Evolutionary conservation across 2,113 vertebrate genomes (phyloP), one percentile per base, ranked within the genome.

Genomic region (Phodopus roborovskii): DNA sequence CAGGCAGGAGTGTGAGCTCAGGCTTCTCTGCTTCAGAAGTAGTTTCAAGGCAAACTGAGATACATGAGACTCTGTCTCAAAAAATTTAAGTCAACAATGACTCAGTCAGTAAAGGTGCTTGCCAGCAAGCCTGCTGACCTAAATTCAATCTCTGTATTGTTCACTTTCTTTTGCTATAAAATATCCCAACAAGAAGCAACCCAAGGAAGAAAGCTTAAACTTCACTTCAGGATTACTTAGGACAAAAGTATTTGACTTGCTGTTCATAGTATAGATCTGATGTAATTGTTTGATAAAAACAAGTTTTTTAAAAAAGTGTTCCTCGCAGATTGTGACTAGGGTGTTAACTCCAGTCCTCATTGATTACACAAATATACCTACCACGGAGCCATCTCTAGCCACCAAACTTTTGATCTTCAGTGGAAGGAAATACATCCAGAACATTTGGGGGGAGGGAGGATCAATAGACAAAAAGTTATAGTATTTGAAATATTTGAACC

Each of bases 221-320:
- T 79, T 88, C 81, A 88, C 78, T 82, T 82, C 33, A 75, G 58
- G 56, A 36, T 83, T 87, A 75, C 58, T 16, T 91, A 77, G 82
- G 36, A 36, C 58, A 60, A 77, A 56, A 81, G 36, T 87, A 42
- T 48, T 74, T 91, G 22, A 48, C n/a, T 81, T 68, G 22, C 75
- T 66, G 64, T 19, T 85, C 26, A 64, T 16, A 39, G n/a, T 64
- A 30, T 36, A 85, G 17, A 64, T 33, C 45, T 66, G 45, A 85
- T 68, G 45, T 45, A 94, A 50, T 60, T 45, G 45, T 45, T 45
- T 94, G n/a, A 77, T 82, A 26, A 86, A 90, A 91, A 56, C 28
- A 30, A 48, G 24, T 26, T 77, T 30, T 75, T 30, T 77, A 30
- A 33, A 77, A 75, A 36, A 16, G 28, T 70, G 22, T 33, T 45